Conservation (phyloP, 2,888 invertebrate species). For the Notocelia uddmanniana region DNA sequence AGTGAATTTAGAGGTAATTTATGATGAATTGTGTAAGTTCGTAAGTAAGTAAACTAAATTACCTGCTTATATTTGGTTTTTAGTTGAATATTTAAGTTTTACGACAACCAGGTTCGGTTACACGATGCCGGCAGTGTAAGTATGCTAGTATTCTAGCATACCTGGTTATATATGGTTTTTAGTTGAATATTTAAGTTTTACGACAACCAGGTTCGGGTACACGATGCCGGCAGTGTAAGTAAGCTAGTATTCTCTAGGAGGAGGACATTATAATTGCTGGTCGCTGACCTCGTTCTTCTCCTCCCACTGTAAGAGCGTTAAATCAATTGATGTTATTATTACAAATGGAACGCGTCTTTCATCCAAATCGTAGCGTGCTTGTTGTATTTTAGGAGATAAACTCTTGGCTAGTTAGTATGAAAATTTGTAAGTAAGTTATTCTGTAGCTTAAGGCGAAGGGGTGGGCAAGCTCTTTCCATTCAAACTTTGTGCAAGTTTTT, state of each 20-base stretch:
- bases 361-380: conserved; percentile 65
- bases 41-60: not conserved
- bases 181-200: conserved; percentile 6
- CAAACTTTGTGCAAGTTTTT: too few species aligned
- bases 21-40: conserved; percentile 10
- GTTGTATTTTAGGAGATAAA: conserved; percentile 67
- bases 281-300: conserved; percentile 81
- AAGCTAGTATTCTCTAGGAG: conserved; percentile 73
- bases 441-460: not conserved
- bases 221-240: conserved; percentile 17
- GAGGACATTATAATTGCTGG: conserved; percentile 82
- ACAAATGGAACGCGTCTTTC: conserved; percentile 80
- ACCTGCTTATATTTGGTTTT: not conserved
- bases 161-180: not conserved
- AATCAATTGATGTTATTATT: conserved; percentile 85
- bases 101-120: conserved; percentile 9
- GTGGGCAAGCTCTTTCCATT: too few species aligned
- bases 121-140: conserved; percentile 14
- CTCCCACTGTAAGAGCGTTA: conserved; percentile 84
- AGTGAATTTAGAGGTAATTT: conserved; percentile 49
- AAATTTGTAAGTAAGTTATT: not conserved
- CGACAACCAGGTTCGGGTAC: conserved; percentile 7
- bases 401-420: conserved; percentile 26
- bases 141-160: too few species aligned
- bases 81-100: conserved; percentile 6